A percentile compares a stretch with the other conserved stretches of the same genome.
Conservation (phyloP, 30 jellyfish, hydroid and myxozoan genomes). For the Mastigias papua region DNA sequence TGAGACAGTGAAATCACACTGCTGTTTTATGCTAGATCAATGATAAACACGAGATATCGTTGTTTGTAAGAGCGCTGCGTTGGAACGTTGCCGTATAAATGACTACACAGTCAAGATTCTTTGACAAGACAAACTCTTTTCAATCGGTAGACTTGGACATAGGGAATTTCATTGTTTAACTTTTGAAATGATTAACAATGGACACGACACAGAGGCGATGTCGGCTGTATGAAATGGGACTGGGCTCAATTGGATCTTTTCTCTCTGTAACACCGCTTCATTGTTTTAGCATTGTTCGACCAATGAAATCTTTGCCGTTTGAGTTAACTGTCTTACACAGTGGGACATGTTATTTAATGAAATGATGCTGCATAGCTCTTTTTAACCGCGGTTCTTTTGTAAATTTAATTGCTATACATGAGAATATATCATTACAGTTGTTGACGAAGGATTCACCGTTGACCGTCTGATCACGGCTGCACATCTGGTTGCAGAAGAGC, state of each 20-base stretch:
- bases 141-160: conserved; percentile 78
- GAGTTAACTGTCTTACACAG: conserved; percentile 87
- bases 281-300: conserved; percentile 65
- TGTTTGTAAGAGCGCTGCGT: conserved; percentile 65
- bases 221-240: conserved; percentile 86
- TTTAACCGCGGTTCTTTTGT: conserved; percentile 87
- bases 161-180: conserved; percentile 52
- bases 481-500: conserved; percentile 21
- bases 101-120: conserved; percentile 74
- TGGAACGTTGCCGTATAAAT: conserved; percentile 65
- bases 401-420: conserved; percentile 84
- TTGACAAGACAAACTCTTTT: conserved; percentile 54
- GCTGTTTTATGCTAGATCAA: conserved; percentile 58
- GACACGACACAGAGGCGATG: conserved; percentile 76
- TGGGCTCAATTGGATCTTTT: conserved; percentile 74
- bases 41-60: conserved; percentile 34
- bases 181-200: conserved; percentile 64
- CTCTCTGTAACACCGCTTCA: conserved; percentile 81
- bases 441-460: conserved; percentile 56
- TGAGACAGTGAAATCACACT: conserved; percentile 28
- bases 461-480: conserved; percentile 44
- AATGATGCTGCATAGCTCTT: conserved; percentile 76
- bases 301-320: conserved; percentile 72
- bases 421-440: conserved; percentile 76
- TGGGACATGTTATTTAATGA: conserved; percentile 83